Evolutionary conservation across 2,888 invertebrate species (phyloP), one percentile per base, ranked within the genome.

Genomic region (Drosophila paracracens): DNA sequence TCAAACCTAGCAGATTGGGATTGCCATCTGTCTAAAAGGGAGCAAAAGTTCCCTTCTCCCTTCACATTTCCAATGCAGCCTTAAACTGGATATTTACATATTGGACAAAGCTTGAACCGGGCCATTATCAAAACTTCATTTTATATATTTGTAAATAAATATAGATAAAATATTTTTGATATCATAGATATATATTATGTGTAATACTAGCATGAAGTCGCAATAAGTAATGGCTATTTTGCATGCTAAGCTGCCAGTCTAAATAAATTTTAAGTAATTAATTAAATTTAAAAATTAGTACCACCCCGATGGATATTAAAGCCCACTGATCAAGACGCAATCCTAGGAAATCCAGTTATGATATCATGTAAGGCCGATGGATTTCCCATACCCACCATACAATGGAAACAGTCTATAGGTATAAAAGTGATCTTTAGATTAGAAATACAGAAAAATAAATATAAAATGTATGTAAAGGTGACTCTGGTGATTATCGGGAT

Each of bases 281-380:
- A 50, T 69, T 50, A 33, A 50, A 79, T 77, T 36, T 46, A 36
- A 46, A 61, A 72, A 70, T 4, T 68, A 97, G 97, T 96, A 76
- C 96, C 97, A 27, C 96, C 96, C 8, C 95, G 96, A 88, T 96
- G 96, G 95, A 94, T 96, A 65, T 93, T 95, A 86, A 96, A 96
- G 91, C 96, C 96, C 13, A 94, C 94, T 90, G 96, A 96, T 91
- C 95, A 95, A 82, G 95, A 96, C 63, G 95, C 96, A 54, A 94
- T 96, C 79, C 95, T 96, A 59, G 97, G 96, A 38, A 96, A 96
- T 87, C 93, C 95, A 4, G 94, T 96, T 65, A 94, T 95, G 7
- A 93, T 97, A 77, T 95, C 95, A 79, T 97, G 97, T 90, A 95
- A 95, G 90, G 96, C 96, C 13, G 95, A 95, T 60, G 97, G 97